These are phyloP conservation scores for Synergus gifuensis DNA, from an alignment of 2,888 invertebrate genomes.

Conservation along the genomic window DNA sequence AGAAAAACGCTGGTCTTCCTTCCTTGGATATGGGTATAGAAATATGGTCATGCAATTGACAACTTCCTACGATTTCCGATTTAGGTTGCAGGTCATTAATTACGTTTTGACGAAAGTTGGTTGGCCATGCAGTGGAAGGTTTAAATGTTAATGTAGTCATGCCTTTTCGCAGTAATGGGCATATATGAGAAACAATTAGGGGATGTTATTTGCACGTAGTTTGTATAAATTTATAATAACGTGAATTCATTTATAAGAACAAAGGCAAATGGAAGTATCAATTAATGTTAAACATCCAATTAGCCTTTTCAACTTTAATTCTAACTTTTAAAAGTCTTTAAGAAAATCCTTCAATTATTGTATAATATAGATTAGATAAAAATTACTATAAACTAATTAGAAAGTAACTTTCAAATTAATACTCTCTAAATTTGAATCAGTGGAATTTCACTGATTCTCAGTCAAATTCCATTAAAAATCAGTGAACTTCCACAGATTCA, in stretches of 20 bases:
- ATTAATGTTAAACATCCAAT: neutral
- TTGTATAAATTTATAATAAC: neutral
- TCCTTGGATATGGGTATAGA: slow-evolving; percentile 20
- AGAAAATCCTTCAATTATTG: too few relatives aligned
- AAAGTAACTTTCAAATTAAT: too few relatives aligned
- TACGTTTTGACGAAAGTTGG: slow-evolving; percentile 70
- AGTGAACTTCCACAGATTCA: too few relatives aligned
- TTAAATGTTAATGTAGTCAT: neutral
- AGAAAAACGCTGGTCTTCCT: neutral
- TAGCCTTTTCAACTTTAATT: neutral
- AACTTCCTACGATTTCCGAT: slow-evolving; percentile 73
- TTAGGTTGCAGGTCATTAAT: slow-evolving; percentile 65
- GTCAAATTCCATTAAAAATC: too few relatives aligned
- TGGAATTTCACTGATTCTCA: too few relatives aligned
- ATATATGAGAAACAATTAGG: neutral
- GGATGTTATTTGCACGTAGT: neutral
- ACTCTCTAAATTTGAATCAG: too few relatives aligned
- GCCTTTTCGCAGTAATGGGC: neutral
- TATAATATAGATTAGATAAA: too few relatives aligned
- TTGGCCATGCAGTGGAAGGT: slow-evolving; percentile 58
- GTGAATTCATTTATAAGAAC: neutral
- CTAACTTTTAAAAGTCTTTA: neutral
- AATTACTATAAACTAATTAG: too few relatives aligned
- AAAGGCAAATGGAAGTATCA: neutral
- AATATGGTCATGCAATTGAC: slow-evolving; percentile 63